phyloP scores from a whole-genome alignment of 2,888 invertebrate genomes.

The Griposia aprilina region DNA sequence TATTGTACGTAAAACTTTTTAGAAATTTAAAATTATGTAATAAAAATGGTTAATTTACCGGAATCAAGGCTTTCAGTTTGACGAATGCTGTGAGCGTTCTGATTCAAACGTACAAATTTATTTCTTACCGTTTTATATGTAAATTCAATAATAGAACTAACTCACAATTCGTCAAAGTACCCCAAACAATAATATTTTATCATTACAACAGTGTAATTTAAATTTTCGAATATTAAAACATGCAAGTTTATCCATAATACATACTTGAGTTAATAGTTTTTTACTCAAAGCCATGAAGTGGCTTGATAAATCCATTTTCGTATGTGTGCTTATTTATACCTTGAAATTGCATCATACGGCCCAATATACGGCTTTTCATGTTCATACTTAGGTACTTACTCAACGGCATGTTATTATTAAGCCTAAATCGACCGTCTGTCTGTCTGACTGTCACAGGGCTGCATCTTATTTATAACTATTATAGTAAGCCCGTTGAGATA shows the following conservation, averaged over 20 bases:
- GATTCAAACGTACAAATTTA: neutral
- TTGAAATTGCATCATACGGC: neutral
- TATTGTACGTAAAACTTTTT: no score
- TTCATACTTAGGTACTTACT: no score
- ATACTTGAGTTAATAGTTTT: neutral
- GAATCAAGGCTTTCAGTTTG: neutral
- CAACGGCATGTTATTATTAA: neutral
- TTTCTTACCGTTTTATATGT: neutral
- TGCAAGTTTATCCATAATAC: neutral
- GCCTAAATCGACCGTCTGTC: neutral
- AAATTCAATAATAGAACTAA: neutral
- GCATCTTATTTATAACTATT: no score
- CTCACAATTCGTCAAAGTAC: neutral
- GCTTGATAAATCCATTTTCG: neutral
- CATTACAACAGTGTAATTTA: neutral
- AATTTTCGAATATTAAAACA: neutral
- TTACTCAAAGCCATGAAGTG: neutral
- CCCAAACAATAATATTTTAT: neutral
- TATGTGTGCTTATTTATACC: neutral
- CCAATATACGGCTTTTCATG: neutral
- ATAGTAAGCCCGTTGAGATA: neutral
- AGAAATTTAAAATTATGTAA: neutral
- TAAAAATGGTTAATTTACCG: neutral
- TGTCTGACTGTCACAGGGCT: neutral
- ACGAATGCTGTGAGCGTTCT: neutral